phyloP scores from a whole-genome alignment of 2,888 invertebrate species.

The Chamaedrilus cognettii region DNA sequence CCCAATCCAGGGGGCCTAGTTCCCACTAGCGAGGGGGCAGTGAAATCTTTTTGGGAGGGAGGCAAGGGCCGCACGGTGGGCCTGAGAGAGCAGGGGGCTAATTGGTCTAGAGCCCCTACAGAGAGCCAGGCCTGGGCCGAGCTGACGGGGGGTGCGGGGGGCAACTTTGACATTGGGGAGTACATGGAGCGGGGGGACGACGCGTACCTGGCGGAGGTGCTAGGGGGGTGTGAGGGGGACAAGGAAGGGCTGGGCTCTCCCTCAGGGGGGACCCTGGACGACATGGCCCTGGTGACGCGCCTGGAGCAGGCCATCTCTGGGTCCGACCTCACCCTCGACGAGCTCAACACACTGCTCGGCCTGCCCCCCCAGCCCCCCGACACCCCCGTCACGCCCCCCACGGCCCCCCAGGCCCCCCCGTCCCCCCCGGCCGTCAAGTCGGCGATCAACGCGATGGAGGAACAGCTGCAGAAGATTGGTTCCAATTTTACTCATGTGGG shows the following conservation, averaged over 20 bases:
- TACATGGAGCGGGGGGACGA: not conserved
- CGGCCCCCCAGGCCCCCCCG: not conserved
- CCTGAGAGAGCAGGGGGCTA: not conserved
- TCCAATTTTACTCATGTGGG: slow-evolving; percentile 1
- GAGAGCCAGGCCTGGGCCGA: not conserved
- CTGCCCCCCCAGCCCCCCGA: not conserved
- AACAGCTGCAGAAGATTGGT: slow-evolving; percentile 13
- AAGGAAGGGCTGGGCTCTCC: no score
- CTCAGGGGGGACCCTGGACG: not conserved
- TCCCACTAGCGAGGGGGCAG: no score
- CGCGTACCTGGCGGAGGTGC: not conserved
- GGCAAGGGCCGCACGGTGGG: not conserved
- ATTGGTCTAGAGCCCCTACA: not conserved
- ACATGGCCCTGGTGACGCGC: slow-evolving; percentile 10
- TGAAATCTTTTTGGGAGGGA: no score
- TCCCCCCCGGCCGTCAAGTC: not conserved
- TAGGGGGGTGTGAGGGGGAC: no score
- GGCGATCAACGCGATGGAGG: slow-evolving; percentile 14
- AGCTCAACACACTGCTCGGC: slow-evolving; percentile 13
- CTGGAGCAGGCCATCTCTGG: slow-evolving; percentile 11
- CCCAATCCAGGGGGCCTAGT: not conserved
- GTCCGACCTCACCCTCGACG: slow-evolving; percentile 4
- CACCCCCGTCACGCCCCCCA: not conserved
- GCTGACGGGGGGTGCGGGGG: not conserved
- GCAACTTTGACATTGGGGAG: not conserved